These are phyloP conservation scores for Acleris laterana DNA, from an alignment of 2,888 invertebrate species.

Conservation along the genomic window DNA sequence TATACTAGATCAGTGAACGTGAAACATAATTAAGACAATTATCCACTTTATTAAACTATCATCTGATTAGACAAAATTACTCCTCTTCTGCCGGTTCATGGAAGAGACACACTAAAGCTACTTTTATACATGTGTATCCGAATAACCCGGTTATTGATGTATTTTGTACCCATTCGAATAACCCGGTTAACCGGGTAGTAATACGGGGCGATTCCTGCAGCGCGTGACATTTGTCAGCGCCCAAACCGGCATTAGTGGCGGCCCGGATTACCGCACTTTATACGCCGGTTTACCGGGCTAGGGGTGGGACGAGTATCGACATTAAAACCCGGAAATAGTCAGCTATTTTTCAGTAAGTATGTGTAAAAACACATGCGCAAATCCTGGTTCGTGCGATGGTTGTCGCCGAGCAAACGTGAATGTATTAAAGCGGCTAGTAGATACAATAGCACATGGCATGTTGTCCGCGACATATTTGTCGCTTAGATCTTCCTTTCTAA, in stretches of 20 bases:
- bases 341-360: too few relatives aligned
- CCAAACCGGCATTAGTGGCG: constrained; percentile 18
- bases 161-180: neutral
- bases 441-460: too few relatives aligned
- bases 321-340: neutral
- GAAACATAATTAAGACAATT: too few relatives aligned
- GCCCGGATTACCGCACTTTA: constrained; percentile 14
- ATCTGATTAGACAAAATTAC: too few relatives aligned
- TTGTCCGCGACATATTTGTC: too few relatives aligned
- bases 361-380: too few relatives aligned
- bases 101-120: neutral
- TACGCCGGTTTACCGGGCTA: constrained; percentile 54
- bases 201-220: constrained; percentile 9
- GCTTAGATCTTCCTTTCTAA: too few relatives aligned
- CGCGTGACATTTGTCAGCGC: constrained; percentile 18
- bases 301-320: constrained; percentile 34
- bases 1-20: too few relatives aligned
- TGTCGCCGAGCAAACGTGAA: too few relatives aligned
- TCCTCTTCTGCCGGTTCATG: neutral
- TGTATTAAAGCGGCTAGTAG: too few relatives aligned
- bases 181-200: constrained; percentile 6
- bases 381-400: too few relatives aligned
- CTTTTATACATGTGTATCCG: neutral
- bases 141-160: neutral
- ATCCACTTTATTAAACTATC: too few relatives aligned